Conservation (phyloP, 2,888 invertebrate species). For the Sicus ferrugineus region DNA sequence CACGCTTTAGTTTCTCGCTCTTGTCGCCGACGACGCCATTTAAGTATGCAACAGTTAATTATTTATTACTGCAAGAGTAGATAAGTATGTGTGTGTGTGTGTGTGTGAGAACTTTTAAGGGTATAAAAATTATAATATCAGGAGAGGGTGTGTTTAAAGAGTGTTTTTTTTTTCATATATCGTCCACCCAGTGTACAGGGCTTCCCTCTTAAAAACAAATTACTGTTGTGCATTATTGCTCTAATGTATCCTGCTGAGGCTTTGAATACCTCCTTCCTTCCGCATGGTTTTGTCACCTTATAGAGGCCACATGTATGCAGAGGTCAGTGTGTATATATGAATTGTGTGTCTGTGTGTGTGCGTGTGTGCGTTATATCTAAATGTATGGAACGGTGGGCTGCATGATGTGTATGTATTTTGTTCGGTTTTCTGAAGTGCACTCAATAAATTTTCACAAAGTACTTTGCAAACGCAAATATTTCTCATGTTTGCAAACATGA, state of each 20-base stretch:
- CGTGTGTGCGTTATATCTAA: not conserved
- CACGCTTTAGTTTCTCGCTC: too few species aligned
- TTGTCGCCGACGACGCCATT: too few species aligned
- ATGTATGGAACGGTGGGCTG: not conserved
- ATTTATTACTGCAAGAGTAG: slow-evolving; percentile 28
- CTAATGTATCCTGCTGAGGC: not conserved
- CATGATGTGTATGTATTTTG: not conserved
- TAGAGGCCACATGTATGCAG: not conserved
- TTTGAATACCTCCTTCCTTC: not conserved
- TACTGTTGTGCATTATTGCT: not conserved
- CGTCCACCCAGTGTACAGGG: not conserved
- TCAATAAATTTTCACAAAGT: slow-evolving; percentile 33
- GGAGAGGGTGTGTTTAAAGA: not conserved
- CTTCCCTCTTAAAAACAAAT: not conserved
- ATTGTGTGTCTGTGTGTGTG: not conserved
- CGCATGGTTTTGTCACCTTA: not conserved
- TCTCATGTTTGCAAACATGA: slow-evolving; percentile 31
- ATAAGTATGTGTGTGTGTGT: slow-evolving; percentile 6
- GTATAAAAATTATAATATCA: not conserved
- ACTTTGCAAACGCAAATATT: slow-evolving; percentile 37
- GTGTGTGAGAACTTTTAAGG: not conserved
- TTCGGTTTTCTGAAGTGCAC: slow-evolving; percentile 1
- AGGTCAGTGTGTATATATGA: not conserved
- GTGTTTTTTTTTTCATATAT: not conserved
- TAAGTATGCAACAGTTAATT: slow-evolving; percentile 34